These are phyloP conservation scores for Lytechinus variegatus DNA, from an alignment of 35 echinoderm and acorn worm genomes.

Conservation along the genomic window DNA sequence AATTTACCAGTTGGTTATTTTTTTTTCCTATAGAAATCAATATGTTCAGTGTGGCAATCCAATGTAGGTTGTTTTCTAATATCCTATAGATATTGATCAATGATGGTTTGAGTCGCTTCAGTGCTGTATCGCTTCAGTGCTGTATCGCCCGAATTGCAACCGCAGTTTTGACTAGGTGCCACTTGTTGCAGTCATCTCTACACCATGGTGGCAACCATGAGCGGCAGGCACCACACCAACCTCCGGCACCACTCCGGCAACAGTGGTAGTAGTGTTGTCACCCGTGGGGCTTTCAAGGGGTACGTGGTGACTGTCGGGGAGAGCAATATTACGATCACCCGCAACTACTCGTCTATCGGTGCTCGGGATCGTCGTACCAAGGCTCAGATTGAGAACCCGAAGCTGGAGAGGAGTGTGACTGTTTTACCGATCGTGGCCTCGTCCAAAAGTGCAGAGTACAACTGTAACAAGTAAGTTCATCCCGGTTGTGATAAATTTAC, in stretches of 20 bases:
- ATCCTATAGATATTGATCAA: not conserved
- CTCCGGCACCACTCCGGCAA: not conserved
- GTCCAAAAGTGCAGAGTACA: not conserved
- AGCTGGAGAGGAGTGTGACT: not conserved
- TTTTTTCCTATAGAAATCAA: not conserved
- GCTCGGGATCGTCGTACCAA: not conserved
- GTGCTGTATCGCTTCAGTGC: no score
- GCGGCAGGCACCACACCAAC: not conserved
- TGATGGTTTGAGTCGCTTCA: not conserved
- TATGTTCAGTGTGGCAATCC: not conserved
- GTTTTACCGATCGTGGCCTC: not conserved
- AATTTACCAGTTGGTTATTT: not conserved
- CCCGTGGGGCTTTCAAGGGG: conserved; percentile 3
- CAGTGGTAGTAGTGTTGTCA: not conserved
- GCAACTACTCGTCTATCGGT: not conserved
- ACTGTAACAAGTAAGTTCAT: conserved; percentile 36
- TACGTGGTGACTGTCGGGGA: conserved; percentile 8
- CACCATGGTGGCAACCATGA: conserved; percentile 26
- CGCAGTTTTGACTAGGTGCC: not conserved
- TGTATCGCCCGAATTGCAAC: not conserved
- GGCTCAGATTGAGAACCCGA: not conserved
- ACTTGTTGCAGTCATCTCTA: not conserved
- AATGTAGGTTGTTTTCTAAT: not conserved
- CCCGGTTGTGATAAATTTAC: no score
- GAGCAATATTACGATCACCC: not conserved